phyloP scores from a whole-genome alignment of 2,797 vertebrate species.

The Gambusia yucatana region DNA sequence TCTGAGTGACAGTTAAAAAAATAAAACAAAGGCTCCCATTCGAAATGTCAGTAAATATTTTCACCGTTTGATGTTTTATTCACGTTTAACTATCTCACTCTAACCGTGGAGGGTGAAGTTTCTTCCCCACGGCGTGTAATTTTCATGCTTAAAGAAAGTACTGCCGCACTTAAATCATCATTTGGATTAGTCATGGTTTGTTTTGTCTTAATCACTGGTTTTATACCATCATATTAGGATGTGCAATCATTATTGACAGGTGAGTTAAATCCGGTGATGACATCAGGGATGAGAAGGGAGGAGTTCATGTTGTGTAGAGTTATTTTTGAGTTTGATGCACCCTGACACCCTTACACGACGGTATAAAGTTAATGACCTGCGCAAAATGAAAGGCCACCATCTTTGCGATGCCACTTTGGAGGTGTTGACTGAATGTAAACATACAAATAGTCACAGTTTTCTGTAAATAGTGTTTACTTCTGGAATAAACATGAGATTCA shows the following conservation, averaged over 20 bases:
- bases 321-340: neutral
- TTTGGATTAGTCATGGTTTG: neutral
- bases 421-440: neutral
- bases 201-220: neutral
- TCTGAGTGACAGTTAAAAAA: neutral
- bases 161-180: neutral
- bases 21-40: constrained; percentile 1
- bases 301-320: neutral
- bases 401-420: neutral
- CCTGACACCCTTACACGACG: neutral
- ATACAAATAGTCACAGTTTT: neutral
- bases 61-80: neutral
- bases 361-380: neutral
- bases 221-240: neutral
- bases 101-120: neutral
- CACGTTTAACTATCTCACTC: neutral
- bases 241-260: neutral
- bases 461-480: neutral
- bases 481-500: neutral
- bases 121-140: neutral
- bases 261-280: neutral
- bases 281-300: neutral
- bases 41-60: neutral
- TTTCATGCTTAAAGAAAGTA: neutral
- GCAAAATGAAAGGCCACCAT: neutral